These are phyloP conservation scores for Dinomys branickii DNA, from an alignment of 2,113 vertebrate genomes.

Conservation along the genomic window DNA sequence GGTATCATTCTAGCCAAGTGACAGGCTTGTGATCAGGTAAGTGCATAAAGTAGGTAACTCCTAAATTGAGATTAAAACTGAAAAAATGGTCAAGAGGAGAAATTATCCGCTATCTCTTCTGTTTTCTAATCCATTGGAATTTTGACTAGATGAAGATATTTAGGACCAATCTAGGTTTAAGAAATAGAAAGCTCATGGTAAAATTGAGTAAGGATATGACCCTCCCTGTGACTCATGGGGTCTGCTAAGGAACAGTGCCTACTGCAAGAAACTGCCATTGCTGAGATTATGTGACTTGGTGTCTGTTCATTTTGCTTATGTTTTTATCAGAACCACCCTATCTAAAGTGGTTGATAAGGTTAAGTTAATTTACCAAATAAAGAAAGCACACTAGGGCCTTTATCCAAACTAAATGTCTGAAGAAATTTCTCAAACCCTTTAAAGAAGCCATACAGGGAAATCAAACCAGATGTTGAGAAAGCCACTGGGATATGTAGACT, in stretches of 20 bases:
- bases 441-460: background rate
- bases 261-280: background rate
- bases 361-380: background rate
- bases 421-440: background rate
- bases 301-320: background rate
- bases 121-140: background rate
- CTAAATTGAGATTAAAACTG: background rate
- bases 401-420: background rate
- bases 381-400: background rate
- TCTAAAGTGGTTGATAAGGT: background rate
- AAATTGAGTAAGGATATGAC: background rate
- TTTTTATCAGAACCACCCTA: background rate
- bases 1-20: background rate
- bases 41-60: background rate
- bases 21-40: background rate
- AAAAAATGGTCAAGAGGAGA: background rate
- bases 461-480: background rate
- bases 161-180: background rate
- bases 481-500: background rate
- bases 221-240: too few species aligned
- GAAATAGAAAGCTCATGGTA: background rate
- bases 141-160: background rate
- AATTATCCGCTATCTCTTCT: background rate
- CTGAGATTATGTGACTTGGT: background rate
- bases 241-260: background rate